phyloP scores from a whole-genome alignment of 2,888 invertebrate genomes.

The Alcis repandata region DNA sequence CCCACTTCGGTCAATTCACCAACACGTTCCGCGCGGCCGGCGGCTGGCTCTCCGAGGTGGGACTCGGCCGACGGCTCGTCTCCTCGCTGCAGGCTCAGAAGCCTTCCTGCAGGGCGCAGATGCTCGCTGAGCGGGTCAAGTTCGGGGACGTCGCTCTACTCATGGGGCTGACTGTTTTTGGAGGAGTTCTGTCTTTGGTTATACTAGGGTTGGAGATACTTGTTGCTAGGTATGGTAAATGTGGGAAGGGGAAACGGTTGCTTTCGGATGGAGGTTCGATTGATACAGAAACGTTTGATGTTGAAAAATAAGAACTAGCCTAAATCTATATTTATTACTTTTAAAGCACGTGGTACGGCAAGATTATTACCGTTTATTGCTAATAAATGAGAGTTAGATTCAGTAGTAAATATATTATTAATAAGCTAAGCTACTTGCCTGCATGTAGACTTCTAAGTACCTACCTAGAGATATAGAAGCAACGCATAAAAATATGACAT shows the following conservation, averaged over 20 bases:
- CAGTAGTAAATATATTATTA: no score
- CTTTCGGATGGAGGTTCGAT: no score
- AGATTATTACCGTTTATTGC: no score
- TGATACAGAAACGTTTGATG: background rate
- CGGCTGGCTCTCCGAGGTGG: slow-evolving; percentile 69
- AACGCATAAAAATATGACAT: no score
- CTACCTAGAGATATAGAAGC: no score
- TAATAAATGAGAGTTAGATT: no score
- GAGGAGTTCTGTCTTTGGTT: slow-evolving; percentile 59
- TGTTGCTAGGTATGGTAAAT: slow-evolving; percentile 44
- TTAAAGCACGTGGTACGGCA: no score
- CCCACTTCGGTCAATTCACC: slow-evolving; percentile 66
- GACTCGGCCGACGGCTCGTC: slow-evolving; percentile 63
- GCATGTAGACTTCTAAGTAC: no score
- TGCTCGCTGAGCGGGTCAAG: slow-evolving; percentile 75
- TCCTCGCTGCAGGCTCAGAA: slow-evolving; percentile 56
- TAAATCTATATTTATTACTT: no score
- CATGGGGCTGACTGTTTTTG: slow-evolving; percentile 56
- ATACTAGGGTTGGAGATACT: slow-evolving; percentile 64
- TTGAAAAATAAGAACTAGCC: background rate
- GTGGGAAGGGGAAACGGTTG: background rate
- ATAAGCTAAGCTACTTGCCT: no score
- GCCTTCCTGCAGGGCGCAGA: slow-evolving; percentile 69
- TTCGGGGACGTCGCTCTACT: slow-evolving; percentile 69
- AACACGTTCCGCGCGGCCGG: slow-evolving; percentile 61